Percentiles rank a stretch among this genome's conserved stretches.
Conservation (phyloP, 2,797 vertebrate species). For the Lacerta agilis region DNA sequence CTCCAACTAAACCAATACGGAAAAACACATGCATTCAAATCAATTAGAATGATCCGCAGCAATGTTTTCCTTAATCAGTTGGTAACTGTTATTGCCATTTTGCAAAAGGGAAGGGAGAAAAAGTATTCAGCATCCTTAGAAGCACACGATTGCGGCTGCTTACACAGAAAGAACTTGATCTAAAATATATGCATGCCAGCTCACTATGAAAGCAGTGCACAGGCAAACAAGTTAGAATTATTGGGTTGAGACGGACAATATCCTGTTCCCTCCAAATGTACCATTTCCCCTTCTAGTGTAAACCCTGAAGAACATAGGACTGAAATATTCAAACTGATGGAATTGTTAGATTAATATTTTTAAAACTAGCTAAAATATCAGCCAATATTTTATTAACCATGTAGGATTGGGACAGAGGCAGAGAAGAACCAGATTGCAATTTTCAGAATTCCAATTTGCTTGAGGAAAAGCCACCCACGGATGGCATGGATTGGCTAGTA, state of each 20-base stretch:
- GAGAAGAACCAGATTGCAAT: background rate
- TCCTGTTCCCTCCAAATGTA: background rate
- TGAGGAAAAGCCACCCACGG: too few relatives aligned
- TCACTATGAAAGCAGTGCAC: background rate
- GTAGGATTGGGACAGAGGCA: background rate
- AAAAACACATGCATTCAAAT: slow-evolving; percentile 74
- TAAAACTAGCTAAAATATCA: background rate
- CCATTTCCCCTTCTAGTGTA: background rate
- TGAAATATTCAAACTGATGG: background rate
- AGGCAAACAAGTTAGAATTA: background rate
- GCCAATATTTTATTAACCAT: background rate
- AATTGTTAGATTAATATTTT: background rate
- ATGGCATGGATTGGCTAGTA: background rate
- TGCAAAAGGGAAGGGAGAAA: slow-evolving; percentile 40
- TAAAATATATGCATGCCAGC: background rate
- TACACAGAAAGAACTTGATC: background rate
- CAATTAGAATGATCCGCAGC: slow-evolving; percentile 72
- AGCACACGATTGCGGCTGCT: background rate
- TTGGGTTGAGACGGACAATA: background rate
- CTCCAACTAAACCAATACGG: slow-evolving; percentile 76
- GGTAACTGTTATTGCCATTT: slow-evolving; percentile 39
- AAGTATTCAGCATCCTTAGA: slow-evolving; percentile 58
- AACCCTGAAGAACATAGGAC: background rate
- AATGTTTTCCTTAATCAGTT: slow-evolving; percentile 73
- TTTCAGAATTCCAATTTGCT: background rate